Base-by-base conservation (phyloP, 2,797 vertebrate genomes). In the Champsocephalus gunnari region DNA sequence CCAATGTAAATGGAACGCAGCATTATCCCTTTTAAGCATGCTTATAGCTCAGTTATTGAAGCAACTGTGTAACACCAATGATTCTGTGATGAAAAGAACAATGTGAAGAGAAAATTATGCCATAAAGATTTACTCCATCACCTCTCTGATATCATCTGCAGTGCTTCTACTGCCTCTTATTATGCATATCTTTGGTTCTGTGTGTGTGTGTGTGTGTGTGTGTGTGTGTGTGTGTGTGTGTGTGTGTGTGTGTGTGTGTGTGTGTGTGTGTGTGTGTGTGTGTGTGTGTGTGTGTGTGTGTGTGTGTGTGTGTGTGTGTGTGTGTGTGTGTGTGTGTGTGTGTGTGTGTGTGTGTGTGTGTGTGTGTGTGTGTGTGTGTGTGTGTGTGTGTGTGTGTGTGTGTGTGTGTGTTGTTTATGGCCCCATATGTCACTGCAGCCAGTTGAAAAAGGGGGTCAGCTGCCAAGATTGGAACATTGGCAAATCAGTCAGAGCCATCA, bases 381-480 rank as follows among this genome's bases (percentile, higher is more conserved):
- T 8, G 6, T 8, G 34, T 34, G 34, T 34, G 34, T 38, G 34
- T 34, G 34, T 34, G 34, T 34, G 34, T 34, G 34, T 34, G 34
- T 34, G 34, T 34, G 34, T 34, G 34, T 34, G 34, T 34, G 34
- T 34, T 54, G 61, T 72, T 69, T 75, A 78, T 66, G 51, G 72
- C 32, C 61, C 56, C 56, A 62, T 69, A 62, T 79, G 68, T 75
- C 55, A 71, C 59, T 61, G 59, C 54, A 69, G 55, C 38, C 54
- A 41, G 55, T 73, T 69, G 44, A 55, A 70, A 72, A 82, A 67
- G 51, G 48, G 56, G 57, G 81, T 74, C 71, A 81, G 75, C 73
- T 84, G 85, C 78, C 75, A 85, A 74, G 67, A 66, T n/a, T 67
- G 61, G 71, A 88, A 75, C 68, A 73, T 55, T n/a, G 48, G 41